Conservation (phyloP, 2,113 vertebrate genomes). For the Hippopotamus amphibius region DNA sequence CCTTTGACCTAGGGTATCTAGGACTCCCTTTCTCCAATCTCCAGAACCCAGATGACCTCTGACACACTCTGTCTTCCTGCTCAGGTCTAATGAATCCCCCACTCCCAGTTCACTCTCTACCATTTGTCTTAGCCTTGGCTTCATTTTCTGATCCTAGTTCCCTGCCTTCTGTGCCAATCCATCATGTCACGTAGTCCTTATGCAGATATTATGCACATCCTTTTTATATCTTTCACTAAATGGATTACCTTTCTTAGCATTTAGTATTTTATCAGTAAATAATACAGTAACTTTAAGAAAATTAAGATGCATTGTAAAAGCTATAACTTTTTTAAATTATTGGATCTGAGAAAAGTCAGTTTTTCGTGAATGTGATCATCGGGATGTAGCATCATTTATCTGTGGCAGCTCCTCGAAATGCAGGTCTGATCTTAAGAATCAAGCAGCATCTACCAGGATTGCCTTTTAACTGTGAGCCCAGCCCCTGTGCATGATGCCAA, state of each 20-base stretch:
- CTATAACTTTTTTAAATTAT: neutral
- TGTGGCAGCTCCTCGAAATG: neutral
- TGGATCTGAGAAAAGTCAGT: neutral
- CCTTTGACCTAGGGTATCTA: neutral
- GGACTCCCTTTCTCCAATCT: neutral
- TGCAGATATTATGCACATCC: neutral
- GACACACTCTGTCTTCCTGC: neutral
- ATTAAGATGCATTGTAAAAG: neutral
- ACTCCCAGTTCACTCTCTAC: neutral
- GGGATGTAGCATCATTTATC: neutral
- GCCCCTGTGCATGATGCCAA: neutral
- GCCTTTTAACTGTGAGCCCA: neutral
- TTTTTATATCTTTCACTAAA: neutral
- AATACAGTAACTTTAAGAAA: neutral
- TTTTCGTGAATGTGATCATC: neutral
- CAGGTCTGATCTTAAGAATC: neutral
- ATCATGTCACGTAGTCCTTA: neutral
- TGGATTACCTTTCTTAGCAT: neutral
- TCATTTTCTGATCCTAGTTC: neutral
- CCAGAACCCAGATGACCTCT: neutral
- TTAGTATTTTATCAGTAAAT: neutral
- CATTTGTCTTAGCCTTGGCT: neutral
- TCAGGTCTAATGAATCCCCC: neutral
- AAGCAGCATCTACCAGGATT: neutral
- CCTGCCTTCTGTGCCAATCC: neutral